Evolutionary conservation across 2,797 vertebrate genomes (phyloP).

Genomic region (Muraenolepis orangiensis): DNA sequence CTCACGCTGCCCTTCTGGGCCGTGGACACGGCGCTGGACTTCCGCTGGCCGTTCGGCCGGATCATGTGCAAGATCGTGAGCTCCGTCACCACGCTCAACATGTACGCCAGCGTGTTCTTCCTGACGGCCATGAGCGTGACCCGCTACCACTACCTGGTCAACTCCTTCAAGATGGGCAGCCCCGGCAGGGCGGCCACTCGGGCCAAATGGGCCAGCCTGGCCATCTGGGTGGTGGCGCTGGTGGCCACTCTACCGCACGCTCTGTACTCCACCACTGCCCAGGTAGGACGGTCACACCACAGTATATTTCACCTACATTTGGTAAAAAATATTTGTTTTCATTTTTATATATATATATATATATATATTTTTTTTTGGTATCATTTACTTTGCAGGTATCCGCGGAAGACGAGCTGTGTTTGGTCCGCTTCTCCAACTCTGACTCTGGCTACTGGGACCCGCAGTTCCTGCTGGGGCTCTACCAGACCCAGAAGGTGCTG

Average conservation of each 20-base stretch:
- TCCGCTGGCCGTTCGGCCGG: conserved; percentile 75
- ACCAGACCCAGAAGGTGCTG: conserved; percentile 74
- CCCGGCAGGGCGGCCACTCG: conserved; percentile 45
- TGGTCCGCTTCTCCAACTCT: conserved; percentile 71
- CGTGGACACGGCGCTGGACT: conserved; percentile 70
- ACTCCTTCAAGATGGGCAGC: conserved; percentile 69
- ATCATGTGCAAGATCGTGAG: conserved; percentile 77
- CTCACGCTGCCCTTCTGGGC: conserved; percentile 77
- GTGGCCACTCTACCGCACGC: conserved; percentile 73
- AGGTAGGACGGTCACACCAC: conserved; percentile 36
- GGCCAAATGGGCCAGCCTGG: conserved; percentile 69
- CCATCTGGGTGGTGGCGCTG: conserved; percentile 70
- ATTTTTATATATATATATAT: too few species aligned
- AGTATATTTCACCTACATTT: too few species aligned
- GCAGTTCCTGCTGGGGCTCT: conserved; percentile 74
- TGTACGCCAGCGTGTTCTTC: conserved; percentile 79
- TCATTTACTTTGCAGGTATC: conserved; percentile 65
- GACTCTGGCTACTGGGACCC: conserved; percentile 72
- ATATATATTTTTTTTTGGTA: not conserved
- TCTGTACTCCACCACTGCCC: conserved; percentile 76
- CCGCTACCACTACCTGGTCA: conserved; percentile 69
- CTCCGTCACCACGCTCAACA: conserved; percentile 75
- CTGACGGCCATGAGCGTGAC: conserved; percentile 75
- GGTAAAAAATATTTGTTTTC: too few species aligned
- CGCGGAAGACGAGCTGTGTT: conserved; percentile 70